Evolutionary conservation across 1,140 invertebrate species (phyloP), one percentile per base, ranked within the genome.

Genomic region (Drosophila subpulchrella): DNA sequence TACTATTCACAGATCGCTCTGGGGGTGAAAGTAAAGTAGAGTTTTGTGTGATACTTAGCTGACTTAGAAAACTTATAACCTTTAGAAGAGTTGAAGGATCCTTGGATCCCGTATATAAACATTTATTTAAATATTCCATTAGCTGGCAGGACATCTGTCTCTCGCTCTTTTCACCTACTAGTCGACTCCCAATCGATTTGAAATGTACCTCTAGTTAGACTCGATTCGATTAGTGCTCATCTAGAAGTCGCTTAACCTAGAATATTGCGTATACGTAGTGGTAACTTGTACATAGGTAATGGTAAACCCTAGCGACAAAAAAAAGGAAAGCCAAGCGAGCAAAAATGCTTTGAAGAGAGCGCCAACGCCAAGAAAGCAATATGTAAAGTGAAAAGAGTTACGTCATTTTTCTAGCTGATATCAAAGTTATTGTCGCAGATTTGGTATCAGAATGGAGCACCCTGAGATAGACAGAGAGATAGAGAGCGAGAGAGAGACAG

Each of bases 391-490:
- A 81, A 89, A 91, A 91, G 78, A 88, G 90, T 91, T 77, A 91
- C 90, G 91, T 92, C 91, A 92, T 92, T 92, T 92, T 92, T 91
- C 88, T 91, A 92, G 91, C 91, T 92, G 91, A 92, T 92, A 89
- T 92, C 91, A 92, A 92, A 91, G 60, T 79, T 75, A 73, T 91
- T 88, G 85, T 86, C 88, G 91, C 91, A 92, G 91, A 92, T 92
- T 92, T 92, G 90, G 91, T 92, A 91, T 90, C 84, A 90, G 91
- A 92, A 92, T 91, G 34, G 68, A 77, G 66, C 79, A 90, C 86
- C 86, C 81, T 81, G 81, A 41, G 42, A 20, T 11, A 51, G 15
- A 54, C n/a, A n/a, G n/a, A n/a, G n/a, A n/a, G n/a, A n/a, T n/a
- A n/a, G 24, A 55, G n/a, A 48, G 24, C 24, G n/a, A 27, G 17